Percentiles rank a stretch among this genome's conserved stretches.
phyloP scores from a whole-genome alignment of 2,113 vertebrate species.

The Solea senegalensis region DNA sequence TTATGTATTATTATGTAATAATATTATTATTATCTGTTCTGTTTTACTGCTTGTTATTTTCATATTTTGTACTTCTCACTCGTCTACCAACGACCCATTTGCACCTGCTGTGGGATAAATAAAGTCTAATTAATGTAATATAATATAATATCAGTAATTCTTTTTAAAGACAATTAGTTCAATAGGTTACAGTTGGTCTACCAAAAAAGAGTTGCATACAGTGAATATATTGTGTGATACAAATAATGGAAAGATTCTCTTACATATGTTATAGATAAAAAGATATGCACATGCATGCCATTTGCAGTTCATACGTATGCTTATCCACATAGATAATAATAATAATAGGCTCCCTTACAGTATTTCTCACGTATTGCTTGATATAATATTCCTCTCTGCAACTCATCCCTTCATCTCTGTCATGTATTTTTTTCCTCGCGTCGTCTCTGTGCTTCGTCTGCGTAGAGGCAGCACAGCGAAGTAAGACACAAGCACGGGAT shows the following conservation, averaged over 20 bases:
- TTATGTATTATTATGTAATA: too few relatives aligned
- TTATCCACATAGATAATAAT: neutral
- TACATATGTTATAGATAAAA: neutral
- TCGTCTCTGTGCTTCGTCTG: conserved; percentile 17
- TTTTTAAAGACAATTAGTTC: too few relatives aligned
- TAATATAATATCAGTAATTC: too few relatives aligned
- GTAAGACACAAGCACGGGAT: conserved; percentile 54
- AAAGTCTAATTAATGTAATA: too few relatives aligned
- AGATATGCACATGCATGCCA: neutral
- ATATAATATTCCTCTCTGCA: neutral
- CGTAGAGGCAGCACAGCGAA: conserved; percentile 18
- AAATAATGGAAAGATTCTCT: neutral
- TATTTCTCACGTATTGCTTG: conserved; percentile 4
- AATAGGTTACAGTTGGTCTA: neutral
- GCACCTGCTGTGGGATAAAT: too few relatives aligned
- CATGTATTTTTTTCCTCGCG: conserved; percentile 24
- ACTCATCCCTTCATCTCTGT: conserved; percentile 13
- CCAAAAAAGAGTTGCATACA: neutral
- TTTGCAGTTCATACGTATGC: neutral
- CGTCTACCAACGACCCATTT: too few relatives aligned
- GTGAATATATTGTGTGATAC: neutral
- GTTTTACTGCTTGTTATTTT: too few relatives aligned
- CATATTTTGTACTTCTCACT: too few relatives aligned
- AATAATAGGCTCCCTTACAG: neutral
- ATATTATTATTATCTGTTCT: too few relatives aligned